These are phyloP conservation scores for Pelodiscus sinensis DNA, from an alignment of 2,113 vertebrate genomes.

Conservation along the genomic window DNA sequence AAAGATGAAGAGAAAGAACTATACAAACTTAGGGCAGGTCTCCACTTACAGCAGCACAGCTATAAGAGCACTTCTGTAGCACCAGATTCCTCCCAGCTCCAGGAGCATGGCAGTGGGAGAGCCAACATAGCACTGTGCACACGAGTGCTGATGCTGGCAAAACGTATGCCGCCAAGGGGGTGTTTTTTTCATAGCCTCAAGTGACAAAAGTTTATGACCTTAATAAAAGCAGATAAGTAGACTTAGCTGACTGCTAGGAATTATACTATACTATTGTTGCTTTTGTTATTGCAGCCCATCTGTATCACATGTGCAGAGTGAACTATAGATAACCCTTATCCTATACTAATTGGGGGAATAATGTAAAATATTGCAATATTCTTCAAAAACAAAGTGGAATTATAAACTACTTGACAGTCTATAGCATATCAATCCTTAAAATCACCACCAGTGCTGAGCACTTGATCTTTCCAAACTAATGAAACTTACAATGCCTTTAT, in stretches of 20 bases:
- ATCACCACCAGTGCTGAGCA: neutral
- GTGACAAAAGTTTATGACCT: too few species aligned
- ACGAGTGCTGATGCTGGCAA: too few species aligned
- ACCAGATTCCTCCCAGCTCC: too few species aligned
- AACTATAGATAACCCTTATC: neutral
- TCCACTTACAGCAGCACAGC: too few species aligned
- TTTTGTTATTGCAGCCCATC: neutral
- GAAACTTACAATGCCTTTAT: neutral
- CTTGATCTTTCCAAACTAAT: neutral
- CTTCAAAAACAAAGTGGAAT: neutral
- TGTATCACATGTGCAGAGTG: neutral
- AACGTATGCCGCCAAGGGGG: too few species aligned
- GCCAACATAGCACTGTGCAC: too few species aligned
- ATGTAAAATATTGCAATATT: neutral
- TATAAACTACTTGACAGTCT: neutral
- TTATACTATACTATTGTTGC: neutral
- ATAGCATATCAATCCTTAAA: neutral
- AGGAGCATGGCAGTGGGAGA: too few species aligned
- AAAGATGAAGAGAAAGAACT: neutral
- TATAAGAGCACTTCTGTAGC: too few species aligned
- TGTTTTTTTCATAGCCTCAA: too few species aligned
- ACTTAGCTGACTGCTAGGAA: neutral
- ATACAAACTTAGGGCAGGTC: too few species aligned
- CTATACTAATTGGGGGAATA: neutral
- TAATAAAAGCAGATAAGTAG: neutral